Conservation (phyloP, 1,140 invertebrate genomes). For the Muscidifurax raptorellus region DNA sequence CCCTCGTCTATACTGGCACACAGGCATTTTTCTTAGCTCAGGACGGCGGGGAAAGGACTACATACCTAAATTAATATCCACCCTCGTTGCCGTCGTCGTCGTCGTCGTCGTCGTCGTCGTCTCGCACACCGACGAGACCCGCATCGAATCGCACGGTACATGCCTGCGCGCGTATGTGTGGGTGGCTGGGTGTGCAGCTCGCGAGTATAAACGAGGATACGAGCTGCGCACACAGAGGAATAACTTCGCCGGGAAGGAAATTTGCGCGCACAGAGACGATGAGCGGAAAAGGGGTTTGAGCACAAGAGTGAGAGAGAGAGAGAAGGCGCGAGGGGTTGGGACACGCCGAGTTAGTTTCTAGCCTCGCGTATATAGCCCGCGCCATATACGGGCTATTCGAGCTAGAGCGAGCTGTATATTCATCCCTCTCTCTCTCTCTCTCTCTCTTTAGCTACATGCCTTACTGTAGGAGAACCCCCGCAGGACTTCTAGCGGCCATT, state of each 20-base stretch:
- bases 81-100: constrained; percentile 47
- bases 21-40: constrained; percentile 73
- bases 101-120: constrained; percentile 26
- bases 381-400: constrained; percentile 63
- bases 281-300: constrained; percentile 7
- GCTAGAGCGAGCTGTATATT: constrained; percentile 31
- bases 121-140: neutral
- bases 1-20: constrained; percentile 29
- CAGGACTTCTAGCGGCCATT: constrained; percentile 71
- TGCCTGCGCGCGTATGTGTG: neutral
- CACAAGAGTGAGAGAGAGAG: neutral
- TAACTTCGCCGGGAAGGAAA: constrained; percentile 56
- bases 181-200: neutral
- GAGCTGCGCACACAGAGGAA: constrained; percentile 35
- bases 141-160: neutral
- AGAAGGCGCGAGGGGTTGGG: constrained; percentile 14
- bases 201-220: neutral
- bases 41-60: constrained; percentile 60
- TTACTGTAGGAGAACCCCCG: constrained; percentile 36
- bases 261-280: constrained; percentile 51
- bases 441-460: constrained; percentile 21
- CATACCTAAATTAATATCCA: constrained; percentile 71
- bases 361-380: constrained; percentile 2
- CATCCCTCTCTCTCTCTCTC: constrained; percentile 31
- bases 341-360: constrained; percentile 19